Evolutionary conservation across 1,140 invertebrate species (phyloP).

Genomic region (Zophobas morio): DNA sequence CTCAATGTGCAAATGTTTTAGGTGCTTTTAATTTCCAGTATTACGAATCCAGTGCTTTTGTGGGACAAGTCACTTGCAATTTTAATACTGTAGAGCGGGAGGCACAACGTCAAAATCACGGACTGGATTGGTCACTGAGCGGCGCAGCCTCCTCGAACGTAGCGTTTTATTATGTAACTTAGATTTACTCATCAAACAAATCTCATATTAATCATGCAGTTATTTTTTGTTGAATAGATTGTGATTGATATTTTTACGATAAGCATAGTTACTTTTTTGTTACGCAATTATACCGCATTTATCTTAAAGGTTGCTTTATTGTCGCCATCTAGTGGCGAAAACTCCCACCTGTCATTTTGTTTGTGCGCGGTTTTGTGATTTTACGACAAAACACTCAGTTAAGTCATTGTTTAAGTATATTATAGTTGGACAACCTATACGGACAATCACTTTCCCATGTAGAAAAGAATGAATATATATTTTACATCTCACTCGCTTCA

Average conservation of each 20-base stretch:
- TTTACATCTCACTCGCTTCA: too few species aligned
- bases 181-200: slow-evolving; percentile 23
- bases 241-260: slow-evolving; percentile 33
- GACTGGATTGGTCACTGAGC: slow-evolving; percentile 9
- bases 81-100: slow-evolving; percentile 1
- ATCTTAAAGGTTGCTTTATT: slow-evolving; percentile 15
- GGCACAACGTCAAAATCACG: slow-evolving; percentile 5
- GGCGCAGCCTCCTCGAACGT: slow-evolving; percentile 10
- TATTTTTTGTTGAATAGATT: slow-evolving; percentile 31
- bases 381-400: too few species aligned
- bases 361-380: too few species aligned
- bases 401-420: too few species aligned
- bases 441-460: too few species aligned
- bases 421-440: too few species aligned
- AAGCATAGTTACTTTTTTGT: slow-evolving; percentile 24
- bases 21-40: slow-evolving; percentile 33
- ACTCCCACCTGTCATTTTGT: not conserved
- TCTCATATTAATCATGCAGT: slow-evolving; percentile 33
- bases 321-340: not conserved
- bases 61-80: slow-evolving; percentile 14
- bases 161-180: slow-evolving; percentile 21
- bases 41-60: slow-evolving; percentile 8
- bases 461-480: too few species aligned
- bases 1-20: slow-evolving; percentile 1
- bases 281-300: slow-evolving; percentile 30